Conservation (phyloP, 1,140 invertebrate species). For the Zaprionus ghesquierei region DNA sequence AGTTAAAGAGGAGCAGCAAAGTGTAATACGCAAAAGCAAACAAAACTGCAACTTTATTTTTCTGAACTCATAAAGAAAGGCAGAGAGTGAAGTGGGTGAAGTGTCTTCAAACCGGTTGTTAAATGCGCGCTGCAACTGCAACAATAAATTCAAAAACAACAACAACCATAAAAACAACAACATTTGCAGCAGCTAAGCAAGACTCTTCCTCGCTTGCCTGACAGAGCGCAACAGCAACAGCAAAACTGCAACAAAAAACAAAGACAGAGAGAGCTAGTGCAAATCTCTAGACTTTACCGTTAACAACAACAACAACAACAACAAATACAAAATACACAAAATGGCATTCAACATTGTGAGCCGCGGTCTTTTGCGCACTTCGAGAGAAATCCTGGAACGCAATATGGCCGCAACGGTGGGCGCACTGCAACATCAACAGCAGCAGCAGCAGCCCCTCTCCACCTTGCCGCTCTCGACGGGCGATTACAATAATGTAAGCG, state of each 20-base stretch:
- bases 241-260: constrained; percentile 22
- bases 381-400: constrained; percentile 79
- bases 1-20: constrained; percentile 36
- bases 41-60: constrained; percentile 40
- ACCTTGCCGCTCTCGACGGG: constrained; percentile 49
- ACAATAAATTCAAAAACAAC: constrained; percentile 20
- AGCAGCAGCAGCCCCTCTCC: constrained; percentile 34
- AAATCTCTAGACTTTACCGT: neutral
- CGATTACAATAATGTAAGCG: constrained; percentile 71
- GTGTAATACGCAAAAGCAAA: constrained; percentile 54
- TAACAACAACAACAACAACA: constrained; percentile 30
- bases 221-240: constrained; percentile 16
- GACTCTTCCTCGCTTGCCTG: constrained; percentile 32
- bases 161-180: constrained; percentile 29
- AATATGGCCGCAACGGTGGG: constrained; percentile 73
- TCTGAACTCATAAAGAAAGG: constrained; percentile 6
- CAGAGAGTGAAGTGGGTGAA: constrained; percentile 10
- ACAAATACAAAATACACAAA: constrained; percentile 22
- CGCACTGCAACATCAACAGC: constrained; percentile 50
- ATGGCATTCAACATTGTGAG: constrained; percentile 78
- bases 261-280: constrained; percentile 23
- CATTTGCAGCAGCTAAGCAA: constrained; percentile 23
- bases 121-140: constrained; percentile 57
- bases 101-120: constrained; percentile 52
- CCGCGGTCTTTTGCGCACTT: constrained; percentile 77